Evolutionary conservation across 2,113 vertebrate genomes (phyloP).

Genomic region (Camelus bactrianus): DNA sequence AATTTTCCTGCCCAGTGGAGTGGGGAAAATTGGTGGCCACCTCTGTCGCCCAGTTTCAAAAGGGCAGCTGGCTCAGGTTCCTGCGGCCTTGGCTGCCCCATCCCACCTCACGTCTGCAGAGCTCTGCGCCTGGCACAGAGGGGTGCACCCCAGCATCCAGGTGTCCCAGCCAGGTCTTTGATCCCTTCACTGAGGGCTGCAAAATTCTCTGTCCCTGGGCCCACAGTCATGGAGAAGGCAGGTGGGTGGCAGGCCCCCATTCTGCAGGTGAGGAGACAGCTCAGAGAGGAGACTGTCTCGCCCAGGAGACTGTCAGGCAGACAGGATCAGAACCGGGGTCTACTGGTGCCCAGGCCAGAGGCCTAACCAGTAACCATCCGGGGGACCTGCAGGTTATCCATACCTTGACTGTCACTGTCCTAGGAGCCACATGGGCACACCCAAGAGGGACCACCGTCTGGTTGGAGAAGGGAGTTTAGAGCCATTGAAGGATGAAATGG

Average conservation of each 20-base stretch:
- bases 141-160: rapidly evolving
- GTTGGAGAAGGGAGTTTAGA: background rate
- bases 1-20: slow-evolving; percentile 61
- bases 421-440: background rate
- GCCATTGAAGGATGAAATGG: background rate
- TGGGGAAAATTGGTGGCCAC: slow-evolving; percentile 24
- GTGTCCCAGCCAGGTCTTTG: background rate
- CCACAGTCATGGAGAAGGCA: background rate
- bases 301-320: rapidly evolving
- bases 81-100: rapidly evolving
- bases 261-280: background rate
- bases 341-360: background rate
- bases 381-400: background rate
- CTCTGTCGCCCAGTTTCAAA: background rate
- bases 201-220: background rate
- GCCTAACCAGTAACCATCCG: background rate
- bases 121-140: background rate
- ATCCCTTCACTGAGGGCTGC: background rate
- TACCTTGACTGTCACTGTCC: background rate
- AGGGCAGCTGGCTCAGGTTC: background rate
- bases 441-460: rapidly evolving
- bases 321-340: background rate
- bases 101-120: background rate
- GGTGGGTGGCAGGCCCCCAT: rapidly evolving
- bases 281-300: background rate